These are phyloP conservation scores for Leptodactylus fallax DNA, from an alignment of 2,797 vertebrate species.

Conservation along the genomic window DNA sequence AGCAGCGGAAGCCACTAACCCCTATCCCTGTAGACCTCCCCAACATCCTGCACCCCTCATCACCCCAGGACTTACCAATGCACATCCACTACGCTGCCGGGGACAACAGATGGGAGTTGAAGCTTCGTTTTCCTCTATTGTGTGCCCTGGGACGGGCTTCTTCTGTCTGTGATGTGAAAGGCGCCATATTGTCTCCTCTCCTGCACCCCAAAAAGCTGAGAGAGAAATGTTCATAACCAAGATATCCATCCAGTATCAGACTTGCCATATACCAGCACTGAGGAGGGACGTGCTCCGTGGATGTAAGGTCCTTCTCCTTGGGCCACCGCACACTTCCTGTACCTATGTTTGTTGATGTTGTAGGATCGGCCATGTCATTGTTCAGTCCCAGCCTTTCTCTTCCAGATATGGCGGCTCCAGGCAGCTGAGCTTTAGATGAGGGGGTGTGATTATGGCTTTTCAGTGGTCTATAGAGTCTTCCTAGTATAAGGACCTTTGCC, in stretches of 20 bases:
- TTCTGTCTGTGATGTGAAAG: slow-evolving; percentile 5
- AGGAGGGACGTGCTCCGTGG: background rate
- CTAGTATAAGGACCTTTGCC: too few relatives aligned
- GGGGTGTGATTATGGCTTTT: background rate
- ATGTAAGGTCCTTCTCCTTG: background rate
- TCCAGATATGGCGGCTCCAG: too few relatives aligned
- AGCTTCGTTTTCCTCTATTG: background rate
- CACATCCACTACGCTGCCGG: slow-evolving; percentile 21
- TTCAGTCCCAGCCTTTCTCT: background rate
- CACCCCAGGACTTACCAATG: slow-evolving; percentile 38
- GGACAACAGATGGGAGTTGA: slow-evolving; percentile 29
- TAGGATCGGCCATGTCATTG: background rate
- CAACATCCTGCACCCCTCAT: slow-evolving; percentile 9
- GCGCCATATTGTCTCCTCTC: background rate
- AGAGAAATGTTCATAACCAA: background rate
- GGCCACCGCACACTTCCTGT: background rate
- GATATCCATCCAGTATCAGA: background rate
- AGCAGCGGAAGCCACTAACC: slow-evolving; percentile 87
- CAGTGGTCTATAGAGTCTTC: background rate
- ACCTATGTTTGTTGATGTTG: background rate
- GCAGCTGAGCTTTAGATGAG: background rate
- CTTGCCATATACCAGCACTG: background rate
- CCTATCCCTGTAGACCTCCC: background rate
- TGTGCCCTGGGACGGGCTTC: slow-evolving; percentile 12
- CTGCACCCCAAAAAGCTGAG: background rate